Evolutionary conservation across 2,888 invertebrate species (phyloP).

Genomic region (Tromatobia lineatoria): DNA sequence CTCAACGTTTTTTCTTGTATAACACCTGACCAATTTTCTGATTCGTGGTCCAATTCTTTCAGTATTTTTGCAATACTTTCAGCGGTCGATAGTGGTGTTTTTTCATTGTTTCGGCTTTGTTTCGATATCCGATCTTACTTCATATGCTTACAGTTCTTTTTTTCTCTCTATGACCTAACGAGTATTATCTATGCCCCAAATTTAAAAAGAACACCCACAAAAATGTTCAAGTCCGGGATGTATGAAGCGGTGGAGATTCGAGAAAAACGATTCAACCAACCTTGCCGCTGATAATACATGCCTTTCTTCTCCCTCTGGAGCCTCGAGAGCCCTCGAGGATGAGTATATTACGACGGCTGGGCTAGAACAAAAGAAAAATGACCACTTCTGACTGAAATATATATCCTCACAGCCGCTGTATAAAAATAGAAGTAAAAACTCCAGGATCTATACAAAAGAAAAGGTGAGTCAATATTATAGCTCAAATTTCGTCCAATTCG

Average conservation of each 20-base stretch:
- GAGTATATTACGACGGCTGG: conserved; percentile 39
- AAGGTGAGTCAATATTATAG: neutral
- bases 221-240: neutral
- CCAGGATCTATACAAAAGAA: conserved; percentile 21
- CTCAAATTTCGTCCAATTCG: neutral
- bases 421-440: conserved; percentile 21
- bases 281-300: conserved; percentile 67
- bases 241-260: neutral
- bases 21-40: no score
- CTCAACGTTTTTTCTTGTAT: no score
- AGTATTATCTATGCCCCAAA: conserved; percentile 5
- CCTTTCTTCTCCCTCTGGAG: conserved; percentile 28
- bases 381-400: conserved; percentile 49
- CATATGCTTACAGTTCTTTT: neutral
- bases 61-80: no score
- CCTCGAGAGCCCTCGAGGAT: conserved; percentile 34
- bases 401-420: neutral
- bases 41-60: no score
- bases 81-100: no score
- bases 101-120: no score
- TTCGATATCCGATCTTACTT: no score
- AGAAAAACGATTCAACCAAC: conserved; percentile 39
- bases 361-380: conserved; percentile 55
- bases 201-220: neutral
- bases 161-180: neutral